These are phyloP conservation scores for Alcedo quadribrachys DNA, from an alignment of 2,797 vertebrate species.

Conservation along the genomic window DNA sequence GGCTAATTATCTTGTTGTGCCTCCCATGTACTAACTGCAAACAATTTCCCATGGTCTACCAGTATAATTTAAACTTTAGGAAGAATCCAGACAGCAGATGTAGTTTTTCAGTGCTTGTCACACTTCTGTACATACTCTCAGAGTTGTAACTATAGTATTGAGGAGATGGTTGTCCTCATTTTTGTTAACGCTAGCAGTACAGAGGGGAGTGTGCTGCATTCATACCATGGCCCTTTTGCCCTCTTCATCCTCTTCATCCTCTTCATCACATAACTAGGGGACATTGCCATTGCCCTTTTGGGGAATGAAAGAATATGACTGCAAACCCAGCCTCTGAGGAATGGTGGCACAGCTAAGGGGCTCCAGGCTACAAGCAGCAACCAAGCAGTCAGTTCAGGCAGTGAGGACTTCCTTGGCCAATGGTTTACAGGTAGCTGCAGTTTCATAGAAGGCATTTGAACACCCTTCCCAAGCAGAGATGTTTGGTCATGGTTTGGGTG, in stretches of 20 bases:
- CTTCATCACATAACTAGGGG: neutral
- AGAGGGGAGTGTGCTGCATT: neutral
- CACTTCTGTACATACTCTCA: fast-evolving
- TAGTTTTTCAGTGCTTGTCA: neutral
- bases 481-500: neutral
- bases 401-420: neutral
- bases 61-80: neutral
- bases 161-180: neutral
- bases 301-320: neutral
- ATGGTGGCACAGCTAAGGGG: neutral
- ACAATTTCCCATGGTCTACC: slow-evolving; percentile 4
- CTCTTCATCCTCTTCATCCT: neutral
- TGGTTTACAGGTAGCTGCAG: neutral
- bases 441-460: neutral
- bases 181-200: fast-evolving
- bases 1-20: slow-evolving; percentile 40
- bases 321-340: neutral
- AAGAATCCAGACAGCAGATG: neutral
- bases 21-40: slow-evolving; percentile 48
- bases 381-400: neutral
- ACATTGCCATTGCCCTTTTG: neutral
- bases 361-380: neutral
- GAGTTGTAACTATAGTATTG: fast-evolving
- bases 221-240: neutral
- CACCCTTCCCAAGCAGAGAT: neutral